Base-by-base conservation (phyloP, 2,797 vertebrate genomes). In the Sphenodon punctatus region DNA sequence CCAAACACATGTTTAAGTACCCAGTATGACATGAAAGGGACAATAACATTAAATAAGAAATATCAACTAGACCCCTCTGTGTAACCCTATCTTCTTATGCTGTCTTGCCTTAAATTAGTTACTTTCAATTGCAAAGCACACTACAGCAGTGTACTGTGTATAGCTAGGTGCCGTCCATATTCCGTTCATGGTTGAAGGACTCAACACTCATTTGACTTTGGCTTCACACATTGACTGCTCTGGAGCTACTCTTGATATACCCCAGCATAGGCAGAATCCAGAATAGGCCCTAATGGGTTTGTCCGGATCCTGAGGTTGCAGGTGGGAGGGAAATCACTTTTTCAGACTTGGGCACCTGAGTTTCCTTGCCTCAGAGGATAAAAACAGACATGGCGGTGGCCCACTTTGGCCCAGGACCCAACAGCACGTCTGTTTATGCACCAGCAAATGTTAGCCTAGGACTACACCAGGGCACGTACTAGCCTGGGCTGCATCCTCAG, bases 191-290 rank as follows among this genome's bases (percentile, higher is more conserved):
- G 6, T 88, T 88, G 80, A 81, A 4, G 75, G 81, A 63, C 79
- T 81, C 84, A 81, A 91, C 87, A 87, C 74, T 88, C 85, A 79
- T 55, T 71, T 55, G 73, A 87, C 90, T 90, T 81, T n/a, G n/a
- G n/a, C n/a, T n/a, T n/a, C 34, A 12, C 17, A 34, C 36, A 56
- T 22, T 32, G 53, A 34, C 7, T 23, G 58, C 20, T 58, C 19
- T 13, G 3, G 10, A 36, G 20, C 6, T 34, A 14, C 55, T 58
- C 55, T 22, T 23, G 55, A 36, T 34, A 58, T 13, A 58, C 20
- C 36, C 19, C 34, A 23, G 32, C 22, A 53, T 23, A 58, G 23
- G 36, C 56, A 56, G 55, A 56, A 20, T 22, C 32, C 10, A 55
- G 7, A 22, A 11, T 30, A 32, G 30, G 86, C 78, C 86, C 82